Evolutionary conservation across 2,888 invertebrate species (phyloP).

Genomic region (Cryptosula pallasiana): DNA sequence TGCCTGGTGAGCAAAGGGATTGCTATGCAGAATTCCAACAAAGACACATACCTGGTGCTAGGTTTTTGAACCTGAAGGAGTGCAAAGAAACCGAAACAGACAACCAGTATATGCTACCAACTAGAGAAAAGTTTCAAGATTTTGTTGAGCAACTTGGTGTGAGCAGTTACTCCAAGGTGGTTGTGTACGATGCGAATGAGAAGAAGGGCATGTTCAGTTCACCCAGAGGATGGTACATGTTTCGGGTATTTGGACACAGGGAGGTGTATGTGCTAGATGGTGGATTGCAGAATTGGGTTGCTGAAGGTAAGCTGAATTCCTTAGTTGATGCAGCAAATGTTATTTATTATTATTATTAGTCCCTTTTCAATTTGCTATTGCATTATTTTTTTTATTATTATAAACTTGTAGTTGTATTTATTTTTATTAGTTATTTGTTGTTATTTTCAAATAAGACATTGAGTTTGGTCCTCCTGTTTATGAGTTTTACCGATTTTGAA

Average conservation of each 20-base stretch:
- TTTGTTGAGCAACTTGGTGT: slow-evolving; percentile 44
- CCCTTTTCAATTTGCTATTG: too few relatives aligned
- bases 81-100: slow-evolving; percentile 37
- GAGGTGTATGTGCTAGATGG: slow-evolving; percentile 42
- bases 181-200: slow-evolving; percentile 44
- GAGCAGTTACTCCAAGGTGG: slow-evolving; percentile 39
- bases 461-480: too few relatives aligned
- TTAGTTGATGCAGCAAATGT: too few relatives aligned
- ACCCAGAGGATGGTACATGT: slow-evolving; percentile 46
- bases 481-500: too few relatives aligned
- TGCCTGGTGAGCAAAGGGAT: slow-evolving; percentile 12
- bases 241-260: slow-evolving; percentile 42
- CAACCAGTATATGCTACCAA: slow-evolving; percentile 42
- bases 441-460: too few relatives aligned
- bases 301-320: too few relatives aligned
- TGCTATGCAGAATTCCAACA: slow-evolving; percentile 33
- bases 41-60: slow-evolving; percentile 44
- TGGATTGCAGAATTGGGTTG: slow-evolving; percentile 40
- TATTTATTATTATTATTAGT: too few relatives aligned
- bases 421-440: too few relatives aligned
- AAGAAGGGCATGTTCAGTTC: slow-evolving; percentile 39
- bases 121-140: slow-evolving; percentile 35
- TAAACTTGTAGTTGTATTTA: too few relatives aligned
- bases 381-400: too few relatives aligned
- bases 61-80: slow-evolving; percentile 45